Conservation (phyloP, 1,140 invertebrate species). For the Hyposmocoma kahamanoa region DNA sequence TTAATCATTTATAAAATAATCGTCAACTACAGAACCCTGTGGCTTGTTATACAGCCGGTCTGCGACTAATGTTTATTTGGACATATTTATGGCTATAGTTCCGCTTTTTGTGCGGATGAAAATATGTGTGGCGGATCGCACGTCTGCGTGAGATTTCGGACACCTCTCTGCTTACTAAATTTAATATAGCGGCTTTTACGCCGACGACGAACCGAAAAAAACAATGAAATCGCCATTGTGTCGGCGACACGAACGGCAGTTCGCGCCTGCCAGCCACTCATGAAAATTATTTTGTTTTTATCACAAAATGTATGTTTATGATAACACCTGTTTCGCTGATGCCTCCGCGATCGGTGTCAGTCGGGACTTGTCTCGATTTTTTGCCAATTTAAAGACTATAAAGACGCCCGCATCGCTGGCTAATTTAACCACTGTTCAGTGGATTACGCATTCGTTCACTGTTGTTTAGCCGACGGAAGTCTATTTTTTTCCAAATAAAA, state of each 20-base stretch:
- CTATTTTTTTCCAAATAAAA: background rate
- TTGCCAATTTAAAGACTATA: constrained; percentile 72
- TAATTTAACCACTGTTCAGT: constrained; percentile 68
- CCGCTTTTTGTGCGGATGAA: constrained; percentile 69
- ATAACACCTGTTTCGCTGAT: constrained; percentile 73
- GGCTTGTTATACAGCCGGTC: constrained; percentile 39
- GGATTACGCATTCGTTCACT: constrained; percentile 61
- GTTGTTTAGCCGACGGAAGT: constrained; percentile 33
- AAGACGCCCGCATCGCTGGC: constrained; percentile 66
- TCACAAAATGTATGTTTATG: constrained; percentile 73
- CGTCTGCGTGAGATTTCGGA: constrained; percentile 72
- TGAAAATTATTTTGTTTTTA: constrained; percentile 73
- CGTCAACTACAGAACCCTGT: constrained; percentile 34
- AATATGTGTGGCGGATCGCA: constrained; percentile 72
- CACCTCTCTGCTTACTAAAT: constrained; percentile 73
- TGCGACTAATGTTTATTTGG: constrained; percentile 71
- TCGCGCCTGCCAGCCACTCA: constrained; percentile 69
- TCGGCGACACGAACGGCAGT: constrained; percentile 65
- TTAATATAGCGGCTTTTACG: constrained; percentile 70
- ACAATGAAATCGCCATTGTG: constrained; percentile 69
- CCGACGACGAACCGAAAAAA: constrained; percentile 58
- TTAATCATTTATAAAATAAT: constrained; percentile 14
- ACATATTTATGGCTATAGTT: constrained; percentile 74
- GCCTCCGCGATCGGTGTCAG: constrained; percentile 69
- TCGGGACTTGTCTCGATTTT: constrained; percentile 65